Evolutionary conservation across 2,797 vertebrate genomes (phyloP), one percentile per base, ranked within the genome.

Genomic region (Danio tinwini): DNA sequence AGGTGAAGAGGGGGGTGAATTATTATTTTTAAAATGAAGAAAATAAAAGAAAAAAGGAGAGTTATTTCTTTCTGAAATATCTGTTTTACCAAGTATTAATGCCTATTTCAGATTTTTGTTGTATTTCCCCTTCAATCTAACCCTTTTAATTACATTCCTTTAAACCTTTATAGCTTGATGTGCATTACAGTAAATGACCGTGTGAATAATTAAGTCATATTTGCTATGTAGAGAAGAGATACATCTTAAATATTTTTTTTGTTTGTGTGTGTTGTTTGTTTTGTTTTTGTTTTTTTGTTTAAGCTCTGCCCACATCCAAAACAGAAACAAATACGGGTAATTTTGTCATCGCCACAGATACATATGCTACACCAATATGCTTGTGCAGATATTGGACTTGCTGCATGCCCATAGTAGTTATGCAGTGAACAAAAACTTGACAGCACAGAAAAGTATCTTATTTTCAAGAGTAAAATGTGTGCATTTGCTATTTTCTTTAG

Each of bases 401-500:
- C 21, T 69, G 47, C 16, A 52, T 21, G 29, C 29, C 12, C 5
- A 5, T 29, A 49, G 47, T 9, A 47, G 19, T 50, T 29, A 50
- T n/a, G 13, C 65, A 53, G 19, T 58, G 16, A 53, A 47, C 14
- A 21, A 19, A 19, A 49, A 63, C 14, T 44, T 0, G 3, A n/a
- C 56, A 39, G 37, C 73, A 10, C 39, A n/a, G 16, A 11, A 29
- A 5, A 53, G 56, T 13, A 13, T 12, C 7, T 19, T 63, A 6
- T 14, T 65, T 76, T 44, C 19, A 14, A 7, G 10, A 40, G n/a
- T 70, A n/a, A 14, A 12, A 42, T 8, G 3, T 14, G 5, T 85
- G 14, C 21, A 17, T 70, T 6, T 64, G 39, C n/a, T 83, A 55
- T 80, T 44, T 71, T 73, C 84, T 89, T 89, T 93, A 98, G 98